Evolutionary conservation across 1,140 invertebrate species (phyloP), one percentile per base, ranked within the genome.

Genomic region (Rhagoletis zephyria): DNA sequence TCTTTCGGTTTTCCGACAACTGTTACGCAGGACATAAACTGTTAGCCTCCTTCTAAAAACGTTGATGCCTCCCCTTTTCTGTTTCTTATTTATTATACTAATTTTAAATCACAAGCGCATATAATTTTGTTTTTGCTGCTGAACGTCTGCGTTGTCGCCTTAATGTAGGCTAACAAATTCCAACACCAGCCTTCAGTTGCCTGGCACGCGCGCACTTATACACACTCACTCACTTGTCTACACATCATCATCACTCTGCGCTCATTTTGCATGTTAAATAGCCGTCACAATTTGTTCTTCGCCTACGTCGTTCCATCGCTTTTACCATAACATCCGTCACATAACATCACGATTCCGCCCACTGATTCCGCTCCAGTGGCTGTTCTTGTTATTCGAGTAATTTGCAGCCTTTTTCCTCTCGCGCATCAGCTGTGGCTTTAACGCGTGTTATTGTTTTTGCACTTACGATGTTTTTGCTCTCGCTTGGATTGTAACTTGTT

Each of bases 231-330:
- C 67, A 30, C 30, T 30, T 30, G 65, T 10, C 3, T 42, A 70
- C 7, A 45, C 65, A 19, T 16, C 45, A 51, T 4, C 70, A 16
- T n/a, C 70, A 77, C 70, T 77, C 45, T n/a, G 45, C 14, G 45
- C 42, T 77, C n/a, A 51, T 51, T 77, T 77, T 77, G 70, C 70
- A 77, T 77, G 70, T 77, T 51, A 77, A 77, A 77, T 77, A 45
- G 42, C 70, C 70, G 70, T 51, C 70, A 77, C 16, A 77, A 48
- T 77, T 12, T 12, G 70, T 45, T 16, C 14, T 30, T 77, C 70
- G 5, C 51, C 16, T 14, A 14, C 45, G 70, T 30, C 30, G 30
- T 30, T 30, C 30, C 30, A 30, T 30, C 30, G 30, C 30, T 60
- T 64, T 30, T 16, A 51, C 48, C 45, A 77, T 12, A 40, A 14